phyloP scores from a whole-genome alignment of 2,113 vertebrate species.

The Neopipo cinnamomea region DNA sequence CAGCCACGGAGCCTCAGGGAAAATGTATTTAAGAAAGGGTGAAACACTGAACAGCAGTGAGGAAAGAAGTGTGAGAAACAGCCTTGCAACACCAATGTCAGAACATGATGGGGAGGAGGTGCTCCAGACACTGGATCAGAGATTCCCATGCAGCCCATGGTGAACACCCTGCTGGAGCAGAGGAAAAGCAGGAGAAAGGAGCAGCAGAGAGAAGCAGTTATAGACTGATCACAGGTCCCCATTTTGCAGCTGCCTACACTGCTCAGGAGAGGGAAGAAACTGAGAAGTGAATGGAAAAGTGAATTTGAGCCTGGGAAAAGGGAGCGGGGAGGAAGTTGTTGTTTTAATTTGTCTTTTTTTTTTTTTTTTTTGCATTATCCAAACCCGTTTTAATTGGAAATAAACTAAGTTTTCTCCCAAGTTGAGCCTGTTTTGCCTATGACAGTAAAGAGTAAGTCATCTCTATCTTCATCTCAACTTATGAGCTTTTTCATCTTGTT shows the following conservation, averaged over 20 bases:
- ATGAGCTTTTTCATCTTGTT: background rate
- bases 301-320: background rate
- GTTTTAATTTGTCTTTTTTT: background rate
- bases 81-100: background rate
- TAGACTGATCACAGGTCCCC: background rate
- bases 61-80: background rate
- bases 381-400: background rate
- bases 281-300: background rate
- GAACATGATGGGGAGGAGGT: background rate
- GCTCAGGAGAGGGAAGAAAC: background rate
- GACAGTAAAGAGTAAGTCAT: background rate
- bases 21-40: background rate
- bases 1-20: background rate
- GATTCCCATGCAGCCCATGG: background rate
- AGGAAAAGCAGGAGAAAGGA: background rate
- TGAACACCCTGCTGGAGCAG: background rate
- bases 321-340: accelerated
- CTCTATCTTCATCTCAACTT: background rate
- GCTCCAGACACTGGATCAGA: background rate
- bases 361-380: background rate
- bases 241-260: background rate
- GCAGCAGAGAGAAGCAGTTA: background rate
- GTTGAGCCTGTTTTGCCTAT: background rate
- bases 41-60: accelerated
- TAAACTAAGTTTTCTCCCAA: background rate